Conservation (phyloP, 2,113 vertebrate genomes). For the Isichthys henryi region DNA sequence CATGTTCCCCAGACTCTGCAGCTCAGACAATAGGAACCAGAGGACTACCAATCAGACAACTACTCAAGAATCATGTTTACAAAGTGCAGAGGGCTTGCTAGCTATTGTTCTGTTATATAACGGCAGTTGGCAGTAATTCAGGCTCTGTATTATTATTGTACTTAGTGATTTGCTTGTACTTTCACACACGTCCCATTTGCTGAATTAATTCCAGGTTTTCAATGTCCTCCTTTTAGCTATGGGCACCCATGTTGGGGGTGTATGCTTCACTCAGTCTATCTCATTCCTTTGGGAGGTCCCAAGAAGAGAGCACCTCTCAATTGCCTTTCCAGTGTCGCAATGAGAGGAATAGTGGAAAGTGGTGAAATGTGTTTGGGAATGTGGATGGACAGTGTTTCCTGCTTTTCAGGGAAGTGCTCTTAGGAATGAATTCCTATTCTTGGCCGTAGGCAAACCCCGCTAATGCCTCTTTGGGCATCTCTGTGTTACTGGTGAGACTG, state of each 20-base stretch:
- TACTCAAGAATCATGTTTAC: neutral
- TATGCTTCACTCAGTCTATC: neutral
- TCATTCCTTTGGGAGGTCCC: neutral
- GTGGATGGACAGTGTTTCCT: slow-evolving; percentile 25
- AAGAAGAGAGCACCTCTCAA: neutral
- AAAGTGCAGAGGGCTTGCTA: neutral
- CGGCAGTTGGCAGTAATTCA: neutral
- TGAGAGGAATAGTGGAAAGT: neutral
- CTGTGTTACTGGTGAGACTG: neutral
- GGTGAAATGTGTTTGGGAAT: neutral
- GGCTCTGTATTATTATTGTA: neutral
- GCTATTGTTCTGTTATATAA: neutral
- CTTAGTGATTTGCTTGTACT: neutral
- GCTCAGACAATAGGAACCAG: neutral
- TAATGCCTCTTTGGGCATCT: neutral
- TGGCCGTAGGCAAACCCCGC: neutral
- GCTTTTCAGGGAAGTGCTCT: slow-evolving; percentile 26
- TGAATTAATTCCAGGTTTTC: neutral
- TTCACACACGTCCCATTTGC: neutral
- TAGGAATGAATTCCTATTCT: neutral
- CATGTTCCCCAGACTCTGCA: neutral
- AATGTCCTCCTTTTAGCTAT: neutral
- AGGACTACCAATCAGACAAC: neutral
- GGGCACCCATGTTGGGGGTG: neutral
- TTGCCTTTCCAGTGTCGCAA: neutral